Conservation (phyloP, 2,888 invertebrate species). For the Coelogynopora nodosa region DNA sequence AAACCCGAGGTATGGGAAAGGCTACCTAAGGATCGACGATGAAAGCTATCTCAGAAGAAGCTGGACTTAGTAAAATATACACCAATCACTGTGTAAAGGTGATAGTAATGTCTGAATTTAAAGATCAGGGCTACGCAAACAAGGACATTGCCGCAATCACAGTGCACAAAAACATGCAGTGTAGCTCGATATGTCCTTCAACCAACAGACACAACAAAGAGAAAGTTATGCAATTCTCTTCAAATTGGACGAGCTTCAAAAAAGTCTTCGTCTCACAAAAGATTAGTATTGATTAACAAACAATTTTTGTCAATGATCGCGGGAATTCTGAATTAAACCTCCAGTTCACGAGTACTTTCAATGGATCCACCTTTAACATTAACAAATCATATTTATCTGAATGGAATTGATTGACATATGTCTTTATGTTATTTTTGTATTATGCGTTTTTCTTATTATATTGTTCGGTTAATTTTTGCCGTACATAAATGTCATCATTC, state of each 20-base stretch:
- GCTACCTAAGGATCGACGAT: not conserved
- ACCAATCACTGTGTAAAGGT: not conserved
- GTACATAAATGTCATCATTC: not conserved
- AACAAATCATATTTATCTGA: not conserved
- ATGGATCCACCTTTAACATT: not conserved
- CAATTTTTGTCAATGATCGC: no score
- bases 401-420: not conserved
- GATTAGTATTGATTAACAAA: not conserved
- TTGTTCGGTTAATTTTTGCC: not conserved
- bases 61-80: not conserved
- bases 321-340: not conserved
- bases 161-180: not conserved
- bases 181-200: not conserved
- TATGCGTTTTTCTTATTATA: not conserved
- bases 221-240: not conserved
- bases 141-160: not conserved
- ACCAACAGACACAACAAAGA: not conserved
- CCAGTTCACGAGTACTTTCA: not conserved
- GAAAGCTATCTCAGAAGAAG: not conserved
- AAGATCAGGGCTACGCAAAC: not conserved
- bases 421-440: not conserved
- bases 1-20: not conserved
- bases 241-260: not conserved
- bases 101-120: not conserved
- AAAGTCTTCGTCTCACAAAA: not conserved